Evolutionary conservation across 2,888 invertebrate genomes (phyloP), one percentile per base, ranked within the genome.

Genomic region (Boloria selene): DNA sequence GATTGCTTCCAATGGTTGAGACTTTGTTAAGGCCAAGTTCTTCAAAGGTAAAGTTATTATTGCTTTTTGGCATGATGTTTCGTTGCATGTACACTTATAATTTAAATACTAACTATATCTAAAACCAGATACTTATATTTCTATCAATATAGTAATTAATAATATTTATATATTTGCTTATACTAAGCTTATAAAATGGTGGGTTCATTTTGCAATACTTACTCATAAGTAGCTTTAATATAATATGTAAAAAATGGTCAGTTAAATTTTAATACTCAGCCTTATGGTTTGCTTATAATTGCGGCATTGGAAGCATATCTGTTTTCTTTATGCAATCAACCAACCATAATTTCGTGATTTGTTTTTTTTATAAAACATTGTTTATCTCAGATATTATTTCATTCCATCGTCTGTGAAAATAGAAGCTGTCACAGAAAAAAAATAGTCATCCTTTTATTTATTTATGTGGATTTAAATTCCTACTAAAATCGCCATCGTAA

Each of bases 11-110:
- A 84, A 84, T 78, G 80, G 82, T 87, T 80, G 79, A 84, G 84
- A 85, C 81, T 81, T 80, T 82, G 77, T 77, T 82, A 80, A 79
- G 82, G 79, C 79, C 82, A 84, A 81, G 81, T 81, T 78, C 82
- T 83, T 84, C 78, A 72, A 88, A 91, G 91, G 91, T 91, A 92
- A 90, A 83, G 84, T 90, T 86, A 84, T 85, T 88, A 83, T 90
- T 89, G 90, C 90, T 90, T 90, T 81, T 90, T 86, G 78, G 91
- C 91, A 92, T 91, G 91, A 67, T 70, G 73, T 72, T 68, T 80
- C 51, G 45, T 64, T 66, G 70, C 70, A 70, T 70, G 70, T 63
- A 64, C 59, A 55, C 53, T 18, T 62, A 55, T 42, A 59, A 47
- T 38, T 38, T 2, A 38, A 38, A 38, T 38, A 38, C 31, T 38